Evolutionary conservation across 1,140 invertebrate genomes (phyloP), one percentile per base, ranked within the genome.

Genomic region (Leptinotarsa texana): DNA sequence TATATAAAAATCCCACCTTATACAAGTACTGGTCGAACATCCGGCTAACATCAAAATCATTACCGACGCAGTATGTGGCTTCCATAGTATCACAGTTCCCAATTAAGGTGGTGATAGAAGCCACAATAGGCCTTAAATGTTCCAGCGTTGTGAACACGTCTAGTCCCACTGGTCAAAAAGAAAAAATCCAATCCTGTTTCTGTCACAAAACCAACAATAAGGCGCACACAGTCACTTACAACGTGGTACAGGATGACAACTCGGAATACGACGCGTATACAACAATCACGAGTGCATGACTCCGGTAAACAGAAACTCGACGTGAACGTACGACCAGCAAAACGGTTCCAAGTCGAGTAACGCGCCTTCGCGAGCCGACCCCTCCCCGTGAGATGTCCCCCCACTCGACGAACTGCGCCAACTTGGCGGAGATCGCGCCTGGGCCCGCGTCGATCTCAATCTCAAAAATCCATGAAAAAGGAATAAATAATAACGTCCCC

Each of bases 11-110:
- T 57, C 51, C 15, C 84, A 91, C 90, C 90, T 91, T 91, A 83
- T 91, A 91, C 74, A 89, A 85, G 83, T 90, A 91, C 85, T 90
- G 90, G 83, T 91, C 90, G 79, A 91, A 91, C 90, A 91, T 91
- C 82, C 90, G 88, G 86, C 88, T 89, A 74, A 90, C 88, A 82
- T 91, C 90, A 81, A 90, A 86, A 83, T 91, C 90, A 80, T 84
- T 89, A 81, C 87, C 88, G 74, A 89, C 88, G 84, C 89, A 89
- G 82, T 91, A 91, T 79, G 89, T 89, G 75, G 89, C 88, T 83
- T 91, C 90, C 89, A 90, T 90, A 83, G 83, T 87, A 82, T 88
- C 86, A 82, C 83, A 83, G 79, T 82, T 83, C 74, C 83, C 82
- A 77, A 84, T 85, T 78, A 85, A 82, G 81, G 84, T 85, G 80